Evolutionary conservation across 2,888 invertebrate species (phyloP).

Genomic region (Xanthia icteritia): DNA sequence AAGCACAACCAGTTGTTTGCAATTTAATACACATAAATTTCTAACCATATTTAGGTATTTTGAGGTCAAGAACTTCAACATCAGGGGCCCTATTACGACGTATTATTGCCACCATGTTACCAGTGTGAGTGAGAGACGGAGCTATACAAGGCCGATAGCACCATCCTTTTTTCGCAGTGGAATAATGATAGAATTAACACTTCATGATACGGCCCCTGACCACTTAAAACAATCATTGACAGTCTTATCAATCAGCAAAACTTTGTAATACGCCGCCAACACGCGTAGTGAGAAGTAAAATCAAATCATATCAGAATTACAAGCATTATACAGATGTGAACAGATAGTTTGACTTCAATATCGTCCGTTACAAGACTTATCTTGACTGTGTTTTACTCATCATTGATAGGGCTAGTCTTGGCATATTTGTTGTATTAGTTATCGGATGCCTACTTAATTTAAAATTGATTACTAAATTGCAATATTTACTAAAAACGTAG

Average conservation of each 20-base stretch:
- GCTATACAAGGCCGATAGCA: too few species aligned
- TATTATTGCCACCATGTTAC: too few species aligned
- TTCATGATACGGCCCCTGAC: too few species aligned
- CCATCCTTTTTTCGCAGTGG: too few species aligned
- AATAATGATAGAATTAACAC: too few species aligned
- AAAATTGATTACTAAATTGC: neutral
- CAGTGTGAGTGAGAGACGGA: too few species aligned
- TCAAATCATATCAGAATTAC: slow-evolving; percentile 47
- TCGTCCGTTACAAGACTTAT: slow-evolving; percentile 32
- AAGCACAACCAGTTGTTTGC: too few species aligned
- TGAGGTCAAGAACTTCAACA: neutral
- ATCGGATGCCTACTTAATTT: neutral
- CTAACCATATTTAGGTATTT: too few species aligned
- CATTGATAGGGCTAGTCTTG: slow-evolving; percentile 15
- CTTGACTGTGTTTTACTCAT: slow-evolving; percentile 25
- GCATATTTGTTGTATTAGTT: slow-evolving; percentile 5
- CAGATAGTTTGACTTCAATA: slow-evolving; percentile 29
- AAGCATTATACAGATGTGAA: slow-evolving; percentile 10
- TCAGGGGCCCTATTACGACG: too few species aligned
- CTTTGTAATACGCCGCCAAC: slow-evolving; percentile 36
- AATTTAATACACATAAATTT: neutral
- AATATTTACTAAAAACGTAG: neutral
- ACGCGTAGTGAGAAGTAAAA: slow-evolving; percentile 23
- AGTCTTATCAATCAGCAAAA: slow-evolving; percentile 26
- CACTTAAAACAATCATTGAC: slow-evolving; percentile 22